These are phyloP conservation scores for Vultur gryphus DNA, from an alignment of 2,797 vertebrate genomes.

Conservation along the genomic window DNA sequence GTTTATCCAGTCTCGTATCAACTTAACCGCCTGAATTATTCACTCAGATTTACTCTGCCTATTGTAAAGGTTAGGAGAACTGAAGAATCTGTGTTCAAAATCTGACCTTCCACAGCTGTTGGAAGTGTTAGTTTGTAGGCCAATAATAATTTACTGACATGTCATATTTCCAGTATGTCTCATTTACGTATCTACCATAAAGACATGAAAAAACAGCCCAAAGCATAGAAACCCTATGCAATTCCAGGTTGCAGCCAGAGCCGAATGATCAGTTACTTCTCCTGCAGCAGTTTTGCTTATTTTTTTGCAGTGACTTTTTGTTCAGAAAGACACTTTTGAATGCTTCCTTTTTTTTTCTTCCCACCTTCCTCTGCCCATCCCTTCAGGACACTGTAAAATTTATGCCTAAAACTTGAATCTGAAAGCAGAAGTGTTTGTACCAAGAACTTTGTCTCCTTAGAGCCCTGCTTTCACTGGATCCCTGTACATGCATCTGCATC, in stretches of 20 bases:
- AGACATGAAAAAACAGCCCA: not conserved
- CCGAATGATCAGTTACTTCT: not conserved
- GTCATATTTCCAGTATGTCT: not conserved
- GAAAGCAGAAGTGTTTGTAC: not conserved
- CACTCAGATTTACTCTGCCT: not conserved
- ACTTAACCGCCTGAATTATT: not conserved
- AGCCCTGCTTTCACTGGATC: not conserved
- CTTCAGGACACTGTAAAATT: not conserved
- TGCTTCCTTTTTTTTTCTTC: too few species aligned
- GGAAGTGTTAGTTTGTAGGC: not conserved
- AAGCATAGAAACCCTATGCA: not conserved
- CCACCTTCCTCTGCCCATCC: not conserved
- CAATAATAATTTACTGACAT: not conserved
- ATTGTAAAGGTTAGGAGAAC: not conserved
- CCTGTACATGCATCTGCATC: rapidly evolving
- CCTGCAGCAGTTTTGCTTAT: not conserved
- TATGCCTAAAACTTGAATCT: not conserved
- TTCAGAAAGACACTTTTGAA: not conserved
- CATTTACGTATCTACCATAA: not conserved
- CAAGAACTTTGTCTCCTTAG: not conserved
- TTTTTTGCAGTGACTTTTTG: not conserved
- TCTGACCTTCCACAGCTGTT: not conserved
- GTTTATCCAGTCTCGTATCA: not conserved
- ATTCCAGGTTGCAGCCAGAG: not conserved
- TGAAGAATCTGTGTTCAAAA: not conserved